Base-by-base conservation (phyloP, 2,888 invertebrate species). In the Polydrusus pterygomalis region DNA sequence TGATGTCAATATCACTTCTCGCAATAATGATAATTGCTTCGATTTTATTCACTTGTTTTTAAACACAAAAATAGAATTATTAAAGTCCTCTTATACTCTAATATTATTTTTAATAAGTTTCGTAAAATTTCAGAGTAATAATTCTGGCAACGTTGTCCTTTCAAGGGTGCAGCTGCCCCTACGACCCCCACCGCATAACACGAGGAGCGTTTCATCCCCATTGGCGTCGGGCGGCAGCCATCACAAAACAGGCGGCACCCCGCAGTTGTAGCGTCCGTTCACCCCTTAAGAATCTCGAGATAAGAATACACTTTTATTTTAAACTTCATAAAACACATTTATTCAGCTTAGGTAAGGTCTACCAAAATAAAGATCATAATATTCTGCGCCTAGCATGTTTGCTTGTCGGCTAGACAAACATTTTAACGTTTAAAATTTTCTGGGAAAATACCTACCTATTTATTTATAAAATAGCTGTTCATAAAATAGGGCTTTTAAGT, bases 211-310 rank as follows among this genome's bases (percentile, higher is more conserved):
- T 77, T 70, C 69, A 63, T 63, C 79, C 76, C 78, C 73, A 83
- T 83, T 82, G 85, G 83, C 75, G 71, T 75, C 67, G 79, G 75
- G 69, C 69, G 80, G 81, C 85, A 83, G 86, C 86, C 86, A 86
- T 86, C 82, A 79, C 82, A 75, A 83, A 84, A 83, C 79, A 82
- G 86, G 86, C 82, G 84, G 83, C 80, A 79, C 79, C 81, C 75
- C 67, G 72, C 77, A 34, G 71, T 77, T 82, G 81, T 80, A 81
- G 82, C 77, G 73, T 81, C 77, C 80, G 79, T 79, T 81, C 81
- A 81, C 81, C 80, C 81, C 78, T 77, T 58, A 75, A 43, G 49
- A 67, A 60, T 43, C 70, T 77, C 58, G 75, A 45, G 49, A 70
- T 63, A 34, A 47, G 63, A 70, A 63, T 49, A 25, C 25, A 62